Conservation (phyloP, 2,113 vertebrate species). For the Plectropomus leopardus region DNA sequence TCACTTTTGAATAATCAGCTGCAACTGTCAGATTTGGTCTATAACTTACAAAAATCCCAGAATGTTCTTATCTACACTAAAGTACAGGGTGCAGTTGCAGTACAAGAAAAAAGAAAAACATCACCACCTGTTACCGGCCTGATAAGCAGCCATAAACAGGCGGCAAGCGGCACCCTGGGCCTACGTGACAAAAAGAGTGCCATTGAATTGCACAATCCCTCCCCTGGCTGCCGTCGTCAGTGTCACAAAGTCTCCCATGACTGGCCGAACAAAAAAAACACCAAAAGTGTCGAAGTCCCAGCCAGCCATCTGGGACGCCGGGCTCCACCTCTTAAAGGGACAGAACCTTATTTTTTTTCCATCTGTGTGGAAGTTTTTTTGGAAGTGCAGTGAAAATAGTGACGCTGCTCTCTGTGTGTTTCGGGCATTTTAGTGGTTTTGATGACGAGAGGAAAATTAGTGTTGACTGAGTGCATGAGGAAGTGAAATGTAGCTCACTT, state of each 20-base stretch:
- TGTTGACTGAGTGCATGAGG: not conserved
- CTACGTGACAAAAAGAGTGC: slow-evolving; percentile 75
- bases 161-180: slow-evolving; percentile 22
- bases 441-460: not conserved
- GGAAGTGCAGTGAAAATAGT: slow-evolving; percentile 35
- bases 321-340: slow-evolving; percentile 76
- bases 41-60: not conserved
- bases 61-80: not conserved
- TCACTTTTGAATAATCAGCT: rapidly evolving
- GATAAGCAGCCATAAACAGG: slow-evolving; percentile 77
- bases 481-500: slow-evolving; percentile 10
- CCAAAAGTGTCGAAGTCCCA: slow-evolving; percentile 64
- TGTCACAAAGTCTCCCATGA: slow-evolving; percentile 76
- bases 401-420: slow-evolving; percentile 1
- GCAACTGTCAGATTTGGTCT: not conserved
- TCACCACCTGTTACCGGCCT: slow-evolving; percentile 57
- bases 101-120: slow-evolving; percentile 33
- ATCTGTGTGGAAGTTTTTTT: slow-evolving; percentile 25
- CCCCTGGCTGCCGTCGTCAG: slow-evolving; percentile 37
- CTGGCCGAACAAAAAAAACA: slow-evolving; percentile 77
- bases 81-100: not conserved
- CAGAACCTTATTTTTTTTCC: slow-evolving; percentile 20
- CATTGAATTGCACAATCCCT: slow-evolving; percentile 77
- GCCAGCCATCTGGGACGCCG: slow-evolving; percentile 72
- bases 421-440: slow-evolving; percentile 11